A percentile compares a stretch with the other conserved stretches of the same genome.
These are phyloP conservation scores for Drosophila flavopinicola DNA, from an alignment of 2,888 invertebrate species.

Conservation along the genomic window DNA sequence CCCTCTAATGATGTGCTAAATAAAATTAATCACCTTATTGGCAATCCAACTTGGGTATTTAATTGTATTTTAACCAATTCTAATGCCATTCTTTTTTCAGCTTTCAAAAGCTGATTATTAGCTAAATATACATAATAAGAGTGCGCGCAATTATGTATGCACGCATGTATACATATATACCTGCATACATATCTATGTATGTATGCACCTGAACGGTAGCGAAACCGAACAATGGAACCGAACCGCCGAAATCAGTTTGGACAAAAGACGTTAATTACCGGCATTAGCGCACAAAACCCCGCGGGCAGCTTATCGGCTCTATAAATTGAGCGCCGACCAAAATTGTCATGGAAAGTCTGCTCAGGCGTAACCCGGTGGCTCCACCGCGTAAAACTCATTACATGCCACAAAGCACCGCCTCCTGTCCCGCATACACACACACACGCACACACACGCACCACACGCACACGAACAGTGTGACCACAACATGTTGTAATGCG, in stretches of 20 bases:
- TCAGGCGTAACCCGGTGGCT: slow-evolving; percentile 40
- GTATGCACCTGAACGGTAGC: slow-evolving; percentile 11
- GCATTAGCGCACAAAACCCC: slow-evolving; percentile 57
- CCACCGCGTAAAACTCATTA: slow-evolving; percentile 73
- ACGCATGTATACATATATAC: too few relatives aligned
- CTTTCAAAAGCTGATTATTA: too few relatives aligned
- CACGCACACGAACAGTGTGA: slow-evolving; percentile 27
- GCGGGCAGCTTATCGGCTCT: slow-evolving; percentile 59
- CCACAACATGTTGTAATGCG: slow-evolving; percentile 74
- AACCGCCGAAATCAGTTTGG: slow-evolving; percentile 51
- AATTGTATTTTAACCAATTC: not conserved
- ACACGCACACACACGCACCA: slow-evolving; percentile 10
- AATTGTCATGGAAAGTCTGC: slow-evolving; percentile 53
- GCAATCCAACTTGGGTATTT: not conserved
- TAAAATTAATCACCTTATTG: not conserved
- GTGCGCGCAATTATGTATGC: not conserved
- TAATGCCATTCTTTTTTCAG: too few relatives aligned
- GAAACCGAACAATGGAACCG: slow-evolving; percentile 23
- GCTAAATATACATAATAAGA: not conserved
- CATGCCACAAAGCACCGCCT: slow-evolving; percentile 47
- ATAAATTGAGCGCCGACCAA: slow-evolving; percentile 55
- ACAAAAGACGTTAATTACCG: slow-evolving; percentile 76
- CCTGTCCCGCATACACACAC: slow-evolving; percentile 8
- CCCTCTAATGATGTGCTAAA: not conserved
- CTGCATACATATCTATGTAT: not conserved